phyloP scores from a whole-genome alignment of 2,888 invertebrate species.

The Xiphydria camelus region DNA sequence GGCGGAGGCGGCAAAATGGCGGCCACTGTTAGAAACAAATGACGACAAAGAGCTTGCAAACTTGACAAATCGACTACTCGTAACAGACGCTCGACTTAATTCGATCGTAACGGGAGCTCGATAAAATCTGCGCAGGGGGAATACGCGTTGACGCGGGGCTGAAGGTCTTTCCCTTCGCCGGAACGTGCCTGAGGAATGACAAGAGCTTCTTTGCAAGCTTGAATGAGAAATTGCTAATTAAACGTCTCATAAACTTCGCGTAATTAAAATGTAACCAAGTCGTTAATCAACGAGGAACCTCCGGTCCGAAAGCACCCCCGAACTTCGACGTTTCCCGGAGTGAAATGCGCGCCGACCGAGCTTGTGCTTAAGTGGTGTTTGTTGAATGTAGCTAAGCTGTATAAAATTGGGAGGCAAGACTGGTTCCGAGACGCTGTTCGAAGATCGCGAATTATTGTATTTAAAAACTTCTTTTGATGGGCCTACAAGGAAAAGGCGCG shows the following conservation, averaged over 20 bases:
- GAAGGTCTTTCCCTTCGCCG: neutral
- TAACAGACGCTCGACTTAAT: no score
- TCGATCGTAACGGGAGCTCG: conserved; percentile 1
- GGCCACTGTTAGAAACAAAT: conserved; percentile 38
- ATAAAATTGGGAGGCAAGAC: no score
- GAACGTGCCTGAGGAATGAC: neutral
- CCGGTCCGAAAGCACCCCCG: neutral
- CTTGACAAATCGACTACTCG: neutral
- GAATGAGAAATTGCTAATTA: no score
- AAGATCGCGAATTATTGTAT: conserved; percentile 15
- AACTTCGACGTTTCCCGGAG: no score
- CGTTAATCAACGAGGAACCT: neutral
- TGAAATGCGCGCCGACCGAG: no score
- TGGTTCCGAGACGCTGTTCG: conserved; percentile 4
- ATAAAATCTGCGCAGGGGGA: neutral
- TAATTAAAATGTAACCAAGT: no score
- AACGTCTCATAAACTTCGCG: no score
- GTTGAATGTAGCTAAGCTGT: no score
- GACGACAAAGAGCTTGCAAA: conserved; percentile 18
- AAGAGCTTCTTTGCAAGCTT: no score
- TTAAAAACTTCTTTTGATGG: conserved; percentile 26
- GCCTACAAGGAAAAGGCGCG: conserved; percentile 10
- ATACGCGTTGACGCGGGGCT: neutral
- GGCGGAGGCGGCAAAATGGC: conserved; percentile 41
- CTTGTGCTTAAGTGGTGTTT: no score